Evolutionary conservation across 2,888 invertebrate species (phyloP).

Genomic region (Oscheius sp.): DNA sequence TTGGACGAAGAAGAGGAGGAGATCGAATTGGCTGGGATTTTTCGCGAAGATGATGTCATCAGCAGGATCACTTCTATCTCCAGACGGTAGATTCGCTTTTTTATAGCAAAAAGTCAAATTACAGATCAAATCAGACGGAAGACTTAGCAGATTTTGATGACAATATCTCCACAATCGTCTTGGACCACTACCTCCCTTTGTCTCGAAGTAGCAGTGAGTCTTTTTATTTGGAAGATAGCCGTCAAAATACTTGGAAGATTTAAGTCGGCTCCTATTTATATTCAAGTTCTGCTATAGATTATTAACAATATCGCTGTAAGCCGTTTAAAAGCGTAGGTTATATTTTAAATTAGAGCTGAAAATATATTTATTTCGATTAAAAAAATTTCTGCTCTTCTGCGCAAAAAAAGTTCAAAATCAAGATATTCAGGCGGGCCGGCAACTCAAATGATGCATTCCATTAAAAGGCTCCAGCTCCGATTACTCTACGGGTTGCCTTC

Average conservation of each 20-base stretch:
- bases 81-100: constrained; percentile 29
- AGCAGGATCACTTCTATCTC: constrained; percentile 43
- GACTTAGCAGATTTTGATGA: constrained; percentile 59
- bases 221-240: background rate
- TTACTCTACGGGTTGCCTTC: constrained; percentile 11
- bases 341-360: too few species aligned
- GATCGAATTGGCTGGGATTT: constrained; percentile 12
- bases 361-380: background rate
- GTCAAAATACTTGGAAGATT: too few species aligned
- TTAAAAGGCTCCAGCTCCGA: constrained; percentile 20
- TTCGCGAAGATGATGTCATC: constrained; percentile 32
- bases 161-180: constrained; percentile 50
- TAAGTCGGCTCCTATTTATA: too few species aligned
- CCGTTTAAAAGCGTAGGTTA: too few species aligned
- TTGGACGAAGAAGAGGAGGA: constrained; percentile 21
- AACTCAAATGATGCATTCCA: constrained; percentile 25
- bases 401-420: too few species aligned
- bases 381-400: too few species aligned
- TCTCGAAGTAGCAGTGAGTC: constrained; percentile 40
- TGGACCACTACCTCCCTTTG: constrained; percentile 55
- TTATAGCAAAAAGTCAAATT: background rate
- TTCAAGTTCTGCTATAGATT: too few species aligned
- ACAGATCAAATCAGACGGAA: constrained; percentile 52
- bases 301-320: too few species aligned
- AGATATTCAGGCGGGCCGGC: background rate